phyloP scores from a whole-genome alignment of 92 coral and sea anemone genomes.

The Chrysogorgia sp. region DNA sequence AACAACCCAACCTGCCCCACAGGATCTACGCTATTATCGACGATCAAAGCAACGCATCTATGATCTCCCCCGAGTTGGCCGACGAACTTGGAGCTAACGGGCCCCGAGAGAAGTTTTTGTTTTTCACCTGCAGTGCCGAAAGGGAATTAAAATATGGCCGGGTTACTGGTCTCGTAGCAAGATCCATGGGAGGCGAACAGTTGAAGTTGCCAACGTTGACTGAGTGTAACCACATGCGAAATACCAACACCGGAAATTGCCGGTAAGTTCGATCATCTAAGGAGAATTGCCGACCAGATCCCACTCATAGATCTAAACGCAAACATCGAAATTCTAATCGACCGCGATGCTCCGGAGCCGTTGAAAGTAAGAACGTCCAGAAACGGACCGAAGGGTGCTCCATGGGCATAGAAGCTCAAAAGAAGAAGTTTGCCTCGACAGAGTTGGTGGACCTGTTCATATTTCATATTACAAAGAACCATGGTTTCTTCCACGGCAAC shows the following conservation, averaged over 20 bases:
- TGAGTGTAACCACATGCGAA: conserved; percentile 66
- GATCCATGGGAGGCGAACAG: conserved; percentile 39
- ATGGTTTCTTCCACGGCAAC: too few relatives aligned
- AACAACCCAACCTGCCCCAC: conserved; percentile 16
- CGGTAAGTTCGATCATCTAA: conserved; percentile 47
- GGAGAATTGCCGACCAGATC: conserved; percentile 45
- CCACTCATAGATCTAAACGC: conserved; percentile 49
- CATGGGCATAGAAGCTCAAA: conserved; percentile 51
- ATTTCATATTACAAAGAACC: too few relatives aligned
- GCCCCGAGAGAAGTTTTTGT: conserved; percentile 51
- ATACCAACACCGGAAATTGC: conserved; percentile 66
- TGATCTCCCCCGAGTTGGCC: conserved; percentile 57
- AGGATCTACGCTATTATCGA: conserved; percentile 58
- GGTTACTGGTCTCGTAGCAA: conserved; percentile 41
- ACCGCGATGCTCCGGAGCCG: conserved; percentile 52
- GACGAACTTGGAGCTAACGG: conserved; percentile 52
- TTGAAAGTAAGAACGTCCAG: conserved; percentile 38
- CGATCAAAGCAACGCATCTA: conserved; percentile 65
- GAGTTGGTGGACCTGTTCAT: too few relatives aligned
- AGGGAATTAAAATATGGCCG: conserved; percentile 62
- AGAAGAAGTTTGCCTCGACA: too few relatives aligned
- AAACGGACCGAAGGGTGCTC: conserved; percentile 45
- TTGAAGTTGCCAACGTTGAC: conserved; percentile 56
- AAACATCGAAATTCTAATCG: conserved; percentile 39
- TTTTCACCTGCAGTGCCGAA: conserved; percentile 59